A percentile compares a stretch with the other conserved stretches of the same genome.
Conservation (phyloP, 2,113 vertebrate species). For the Melospiza melodia region DNA sequence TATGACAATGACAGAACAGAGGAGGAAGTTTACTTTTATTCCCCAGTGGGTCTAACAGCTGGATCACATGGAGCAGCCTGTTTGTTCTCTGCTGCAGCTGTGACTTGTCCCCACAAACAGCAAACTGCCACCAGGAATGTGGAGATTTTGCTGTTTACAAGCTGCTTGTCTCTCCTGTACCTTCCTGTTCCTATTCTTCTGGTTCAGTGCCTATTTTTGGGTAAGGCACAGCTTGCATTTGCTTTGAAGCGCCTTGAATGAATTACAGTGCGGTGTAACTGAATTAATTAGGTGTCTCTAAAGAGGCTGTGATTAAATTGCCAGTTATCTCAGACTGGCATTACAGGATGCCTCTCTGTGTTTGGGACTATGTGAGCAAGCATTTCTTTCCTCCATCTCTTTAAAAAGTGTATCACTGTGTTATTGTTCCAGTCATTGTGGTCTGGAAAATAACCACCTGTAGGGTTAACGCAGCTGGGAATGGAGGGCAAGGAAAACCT, state of each 20-base stretch:
- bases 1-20: background rate
- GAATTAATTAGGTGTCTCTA: conserved; percentile 20
- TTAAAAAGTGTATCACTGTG: background rate
- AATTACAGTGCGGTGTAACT: background rate
- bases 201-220: conserved; percentile 12
- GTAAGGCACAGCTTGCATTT: conserved; percentile 14
- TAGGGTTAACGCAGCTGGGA: background rate
- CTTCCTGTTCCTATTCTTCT: background rate
- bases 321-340: background rate
- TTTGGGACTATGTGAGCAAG: background rate
- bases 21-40: background rate
- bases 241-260: conserved; percentile 10
- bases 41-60: background rate
- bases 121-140: background rate
- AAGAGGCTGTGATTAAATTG: conserved; percentile 26
- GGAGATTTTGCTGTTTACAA: background rate
- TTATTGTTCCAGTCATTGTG: background rate
- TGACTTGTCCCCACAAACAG: background rate
- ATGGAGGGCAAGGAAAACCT: background rate
- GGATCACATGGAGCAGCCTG: background rate
- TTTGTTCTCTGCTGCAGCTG: background rate
- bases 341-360: background rate
- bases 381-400: background rate
- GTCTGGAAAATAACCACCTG: conserved; percentile 12
- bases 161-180: background rate